Evolutionary conservation across 2,888 invertebrate species (phyloP), one percentile per base, ranked within the genome.

Genomic region (Sisyra terminalis): DNA sequence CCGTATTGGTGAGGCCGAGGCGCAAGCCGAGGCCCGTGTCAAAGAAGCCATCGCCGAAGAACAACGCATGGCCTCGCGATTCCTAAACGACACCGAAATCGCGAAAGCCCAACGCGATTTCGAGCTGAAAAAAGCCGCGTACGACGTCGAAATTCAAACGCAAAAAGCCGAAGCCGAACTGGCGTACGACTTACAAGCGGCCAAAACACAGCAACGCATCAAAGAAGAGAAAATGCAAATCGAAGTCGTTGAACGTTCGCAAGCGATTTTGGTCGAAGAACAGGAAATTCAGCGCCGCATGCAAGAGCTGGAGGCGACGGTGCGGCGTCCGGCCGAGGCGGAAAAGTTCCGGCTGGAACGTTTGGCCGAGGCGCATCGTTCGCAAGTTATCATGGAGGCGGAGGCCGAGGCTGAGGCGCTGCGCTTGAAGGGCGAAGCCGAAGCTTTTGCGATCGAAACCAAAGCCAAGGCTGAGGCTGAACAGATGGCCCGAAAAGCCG

Each of bases 171-270:
- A 92, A 67, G 90, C 90, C 8, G 90, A 92, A 60, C 75, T 92
- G 76, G 90, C 92, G 1, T 90, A 85, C 58, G 88, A 89, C 54
- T 62, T 93, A 44, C 90, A 93, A 71, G 90, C 90, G 1, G 92
- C 92, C 1, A 94, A 94, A 64, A 94, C 93, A 0, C 88, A 90
- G 54, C 94, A 96, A 58, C 75, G 87, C 48, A 90, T 92, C 54
- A 92, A 90, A 65, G 93, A 94, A 55, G 96, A 97, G 60, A 85
- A 93, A 57, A 96, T 96, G 94, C 93, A 96, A 58, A 90, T 96
- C 45, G 78, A 80, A 49, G 85, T 92, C 1, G 83, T 93, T 17
- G 92, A 93, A 62, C 75, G 92, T 44, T 78, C 82, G 1, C 94
- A 94, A 59, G 88, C 92, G 65, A 94, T 96, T 54, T 78, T 81